A percentile compares a stretch with the other conserved stretches of the same genome.
These are phyloP conservation scores for Nannobrachium achirus DNA, from an alignment of 2,113 vertebrate genomes.

Conservation along the genomic window DNA sequence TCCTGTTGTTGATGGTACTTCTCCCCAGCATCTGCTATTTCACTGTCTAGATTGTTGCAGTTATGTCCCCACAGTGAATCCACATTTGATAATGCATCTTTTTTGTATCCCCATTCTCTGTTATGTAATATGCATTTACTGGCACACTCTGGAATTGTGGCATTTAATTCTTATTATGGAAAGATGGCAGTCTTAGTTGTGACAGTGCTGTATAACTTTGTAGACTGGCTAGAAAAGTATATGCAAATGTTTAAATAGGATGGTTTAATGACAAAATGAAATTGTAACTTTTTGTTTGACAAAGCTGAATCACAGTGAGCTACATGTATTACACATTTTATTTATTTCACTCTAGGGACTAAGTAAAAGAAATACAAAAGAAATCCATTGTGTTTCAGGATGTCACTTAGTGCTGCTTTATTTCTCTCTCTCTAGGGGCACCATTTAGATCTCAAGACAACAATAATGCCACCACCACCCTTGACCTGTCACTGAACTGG, in stretches of 20 bases:
- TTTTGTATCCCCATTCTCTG: constrained; percentile 20
- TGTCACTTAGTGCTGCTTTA: too few species aligned
- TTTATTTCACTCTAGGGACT: too few species aligned
- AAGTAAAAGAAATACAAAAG: too few species aligned
- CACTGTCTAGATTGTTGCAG: constrained; percentile 30
- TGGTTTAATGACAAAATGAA: background rate
- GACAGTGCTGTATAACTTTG: too few species aligned
- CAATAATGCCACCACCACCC: constrained; percentile 56
- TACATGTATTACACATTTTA: too few species aligned
- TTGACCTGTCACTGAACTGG: constrained; percentile 62
- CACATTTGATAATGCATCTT: constrained; percentile 28
- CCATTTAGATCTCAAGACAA: constrained; percentile 52
- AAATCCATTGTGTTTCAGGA: too few species aligned
- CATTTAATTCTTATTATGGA: background rate
- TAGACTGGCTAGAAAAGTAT: too few species aligned
- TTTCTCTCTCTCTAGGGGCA: constrained; percentile 37
- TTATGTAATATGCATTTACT: constrained; percentile 62
- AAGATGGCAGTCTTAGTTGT: background rate
- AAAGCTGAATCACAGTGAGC: too few species aligned
- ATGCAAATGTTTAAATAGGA: background rate
- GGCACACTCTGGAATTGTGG: constrained; percentile 24
- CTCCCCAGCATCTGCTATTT: constrained; percentile 23
- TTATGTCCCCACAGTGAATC: constrained; percentile 11
- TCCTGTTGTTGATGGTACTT: constrained; percentile 68
- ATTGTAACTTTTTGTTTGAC: too few species aligned